Evolutionary conservation across 2,113 vertebrate genomes (phyloP), one percentile per base, ranked within the genome.

Genomic region (Tupaia tana): DNA sequence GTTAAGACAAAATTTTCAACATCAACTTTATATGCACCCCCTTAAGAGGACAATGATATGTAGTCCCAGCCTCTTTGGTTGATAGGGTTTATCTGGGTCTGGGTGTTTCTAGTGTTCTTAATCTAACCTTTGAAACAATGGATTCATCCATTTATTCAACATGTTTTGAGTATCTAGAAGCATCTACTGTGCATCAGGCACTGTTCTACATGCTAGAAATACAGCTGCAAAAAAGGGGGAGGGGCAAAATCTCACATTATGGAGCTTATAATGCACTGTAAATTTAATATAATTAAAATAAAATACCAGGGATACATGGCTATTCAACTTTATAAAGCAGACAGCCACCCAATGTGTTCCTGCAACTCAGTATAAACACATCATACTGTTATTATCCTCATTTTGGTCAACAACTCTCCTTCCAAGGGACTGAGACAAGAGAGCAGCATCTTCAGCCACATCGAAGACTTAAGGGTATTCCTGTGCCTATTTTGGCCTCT

Each of bases 211-310:
- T 73, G 70, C 43, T 61, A 1, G 31, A 9, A 34, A 78, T n/a
- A 59, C 8, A 83, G 16, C 86, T 89, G 27, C 4, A 59, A 71
- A 19, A 84, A 79, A 71, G 73, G 3, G 54, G 9, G n/a, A 78
- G 3, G 54, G 9, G n/a, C 10, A 73, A 69, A 66, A 2, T n/a
- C 54, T 70, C 56, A 70, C 6, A 91, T 89, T 27, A 86, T 66
- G 19, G 43, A 81, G 54, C 15, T 63, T 90, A 86, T 64, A 31
- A 16, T 58, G 7, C 2, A 63, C 71, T 96, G 52, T 80, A 67
- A 58, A 43, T 64, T 93, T 85, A 80, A 64, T 63, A 73, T 59
- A 82, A 94, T 43, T 69, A 89, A 84, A 75, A 86, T 34, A 27
- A 66, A 90, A 84, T 27, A n/a, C 12, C 18, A 34, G 52, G 27